Conservation (phyloP, 1,140 invertebrate species). For the Galleria mellonella region DNA sequence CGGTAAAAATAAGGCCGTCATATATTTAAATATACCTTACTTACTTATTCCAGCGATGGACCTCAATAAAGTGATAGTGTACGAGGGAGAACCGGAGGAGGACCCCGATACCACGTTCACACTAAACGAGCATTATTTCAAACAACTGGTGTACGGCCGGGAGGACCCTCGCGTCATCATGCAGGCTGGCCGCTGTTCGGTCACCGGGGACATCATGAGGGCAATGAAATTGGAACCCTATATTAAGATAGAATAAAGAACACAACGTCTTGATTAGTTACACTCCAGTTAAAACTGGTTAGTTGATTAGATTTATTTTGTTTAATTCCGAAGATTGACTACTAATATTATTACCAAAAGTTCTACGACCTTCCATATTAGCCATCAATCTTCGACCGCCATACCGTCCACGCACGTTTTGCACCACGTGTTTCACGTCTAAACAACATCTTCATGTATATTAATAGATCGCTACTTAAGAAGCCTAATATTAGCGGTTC, state of each 20-base stretch:
- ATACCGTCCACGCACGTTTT: too few relatives aligned
- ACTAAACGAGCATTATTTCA: constrained; percentile 59
- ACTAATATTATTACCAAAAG: too few relatives aligned
- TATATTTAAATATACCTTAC: neutral
- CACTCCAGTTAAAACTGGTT: too few relatives aligned
- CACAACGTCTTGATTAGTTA: too few relatives aligned
- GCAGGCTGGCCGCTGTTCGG: constrained; percentile 65
- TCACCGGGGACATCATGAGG: constrained; percentile 69
- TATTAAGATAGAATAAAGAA: constrained; percentile 50
- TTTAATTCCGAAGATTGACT: too few relatives aligned
- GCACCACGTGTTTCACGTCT: too few relatives aligned
- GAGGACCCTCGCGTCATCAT: constrained; percentile 57
- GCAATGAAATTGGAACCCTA: constrained; percentile 72
- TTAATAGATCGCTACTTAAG: too few relatives aligned
- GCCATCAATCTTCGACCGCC: too few relatives aligned
- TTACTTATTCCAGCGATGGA: constrained; percentile 55
- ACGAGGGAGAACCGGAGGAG: constrained; percentile 60
- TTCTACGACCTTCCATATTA: too few relatives aligned
- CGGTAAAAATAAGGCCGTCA: neutral
- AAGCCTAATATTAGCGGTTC: too few relatives aligned
- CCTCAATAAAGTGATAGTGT: constrained; percentile 57
- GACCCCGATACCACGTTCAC: constrained; percentile 69
- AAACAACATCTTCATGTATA: too few relatives aligned
- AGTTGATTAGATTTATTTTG: too few relatives aligned
- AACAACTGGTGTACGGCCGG: constrained; percentile 51